These are phyloP conservation scores for Mustelus asterias DNA, from an alignment of 2,113 vertebrate species.

Conservation along the genomic window DNA sequence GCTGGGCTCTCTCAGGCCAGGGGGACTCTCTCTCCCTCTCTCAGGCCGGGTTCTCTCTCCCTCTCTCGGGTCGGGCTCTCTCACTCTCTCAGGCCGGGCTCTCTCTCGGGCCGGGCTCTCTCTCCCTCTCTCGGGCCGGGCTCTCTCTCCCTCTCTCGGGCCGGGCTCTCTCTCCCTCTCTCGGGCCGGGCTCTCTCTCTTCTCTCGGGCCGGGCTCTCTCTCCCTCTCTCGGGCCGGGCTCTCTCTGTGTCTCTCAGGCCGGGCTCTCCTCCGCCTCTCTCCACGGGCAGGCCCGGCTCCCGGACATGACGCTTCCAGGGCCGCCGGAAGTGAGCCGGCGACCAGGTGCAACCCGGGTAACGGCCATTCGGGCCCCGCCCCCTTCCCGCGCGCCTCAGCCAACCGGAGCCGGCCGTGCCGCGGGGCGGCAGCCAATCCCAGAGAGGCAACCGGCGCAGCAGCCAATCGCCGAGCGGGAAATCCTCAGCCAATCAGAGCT, in stretches of 20 bases:
- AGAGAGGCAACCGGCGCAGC: background rate
- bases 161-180: slow-evolving; percentile 48
- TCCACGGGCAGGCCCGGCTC: slow-evolving; percentile 60
- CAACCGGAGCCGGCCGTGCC: slow-evolving; percentile 62
- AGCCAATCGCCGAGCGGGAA: background rate
- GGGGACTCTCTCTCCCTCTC: too few species aligned
- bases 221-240: slow-evolving; percentile 48
- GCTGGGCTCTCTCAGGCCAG: too few species aligned
- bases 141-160: slow-evolving; percentile 51
- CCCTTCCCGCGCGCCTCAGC: slow-evolving; percentile 40
- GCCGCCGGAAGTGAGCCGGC: slow-evolving; percentile 48
- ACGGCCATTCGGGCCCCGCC: slow-evolving; percentile 65
- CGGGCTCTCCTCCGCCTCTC: slow-evolving; percentile 49
- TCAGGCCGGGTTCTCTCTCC: too few species aligned
- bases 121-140: too few species aligned
- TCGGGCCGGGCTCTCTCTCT: too few species aligned
- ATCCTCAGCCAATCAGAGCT: background rate
- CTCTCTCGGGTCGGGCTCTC: too few species aligned
- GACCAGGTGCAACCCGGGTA: slow-evolving; percentile 55
- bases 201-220: too few species aligned
- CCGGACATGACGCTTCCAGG: slow-evolving; percentile 66
- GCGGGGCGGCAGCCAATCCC: slow-evolving; percentile 44
- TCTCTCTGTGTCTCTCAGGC: slow-evolving; percentile 48
- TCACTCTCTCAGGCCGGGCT: too few species aligned
- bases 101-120: too few species aligned